phyloP scores from a whole-genome alignment of 2,888 invertebrate genomes.

The Eurytoma adleriae region DNA sequence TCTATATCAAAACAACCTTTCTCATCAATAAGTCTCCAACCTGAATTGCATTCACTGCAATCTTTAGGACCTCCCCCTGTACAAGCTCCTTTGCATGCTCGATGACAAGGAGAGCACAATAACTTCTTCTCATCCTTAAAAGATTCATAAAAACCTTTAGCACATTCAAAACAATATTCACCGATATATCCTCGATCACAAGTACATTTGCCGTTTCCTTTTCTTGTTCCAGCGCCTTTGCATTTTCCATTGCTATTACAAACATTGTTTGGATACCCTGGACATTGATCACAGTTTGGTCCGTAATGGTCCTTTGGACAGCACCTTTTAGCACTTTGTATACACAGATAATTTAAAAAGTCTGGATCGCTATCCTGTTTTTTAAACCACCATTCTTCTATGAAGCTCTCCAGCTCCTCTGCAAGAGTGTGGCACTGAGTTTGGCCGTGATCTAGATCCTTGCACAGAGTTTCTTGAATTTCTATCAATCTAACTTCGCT shows the following conservation, averaged over 20 bases:
- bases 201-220: slow-evolving; percentile 93
- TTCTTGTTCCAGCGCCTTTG: slow-evolving; percentile 92
- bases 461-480: slow-evolving; percentile 92
- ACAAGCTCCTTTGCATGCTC: slow-evolving; percentile 87
- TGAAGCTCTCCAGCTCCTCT: slow-evolving; percentile 87
- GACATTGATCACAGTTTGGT: slow-evolving; percentile 87
- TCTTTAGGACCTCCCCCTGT: slow-evolving; percentile 84
- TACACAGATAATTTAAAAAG: slow-evolving; percentile 86
- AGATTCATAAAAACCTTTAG: slow-evolving; percentile 83
- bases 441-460: slow-evolving; percentile 84
- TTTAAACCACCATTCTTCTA: slow-evolving; percentile 94
- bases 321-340: slow-evolving; percentile 86
- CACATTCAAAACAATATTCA: slow-evolving; percentile 87
- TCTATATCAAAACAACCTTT: slow-evolving; percentile 90
- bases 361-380: slow-evolving; percentile 81
- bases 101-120: slow-evolving; percentile 87
- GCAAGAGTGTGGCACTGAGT: slow-evolving; percentile 90
- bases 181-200: slow-evolving; percentile 88
- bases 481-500: slow-evolving; percentile 95
- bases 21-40: slow-evolving; percentile 85
- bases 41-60: slow-evolving; percentile 81
- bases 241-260: slow-evolving; percentile 92
- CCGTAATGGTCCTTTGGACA: slow-evolving; percentile 93
- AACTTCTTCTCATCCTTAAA: slow-evolving; percentile 86
- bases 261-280: slow-evolving; percentile 83